These are phyloP conservation scores for Ptychochromis oligacanthus DNA, from an alignment of 2,113 vertebrate species.

Conservation along the genomic window DNA sequence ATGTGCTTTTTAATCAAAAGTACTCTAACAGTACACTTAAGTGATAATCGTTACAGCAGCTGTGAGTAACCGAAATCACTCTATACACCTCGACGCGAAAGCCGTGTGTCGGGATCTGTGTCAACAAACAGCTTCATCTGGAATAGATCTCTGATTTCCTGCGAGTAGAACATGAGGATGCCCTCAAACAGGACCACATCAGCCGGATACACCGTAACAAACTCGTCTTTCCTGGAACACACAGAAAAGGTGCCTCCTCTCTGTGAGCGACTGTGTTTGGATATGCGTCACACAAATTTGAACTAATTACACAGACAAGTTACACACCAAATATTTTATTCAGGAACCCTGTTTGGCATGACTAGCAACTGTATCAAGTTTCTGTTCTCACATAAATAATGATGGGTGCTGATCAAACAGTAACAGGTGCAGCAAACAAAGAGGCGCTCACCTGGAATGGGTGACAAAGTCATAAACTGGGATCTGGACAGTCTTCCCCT, in stretches of 20 bases:
- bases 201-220: slow-evolving; percentile 91
- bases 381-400: neutral
- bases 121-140: slow-evolving; percentile 99
- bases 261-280: neutral
- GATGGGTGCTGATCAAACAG: neutral
- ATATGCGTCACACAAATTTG: neutral
- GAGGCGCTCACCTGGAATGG: slow-evolving; percentile 89
- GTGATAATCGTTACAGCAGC: neutral
- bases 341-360: neutral
- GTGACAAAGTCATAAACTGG: slow-evolving; percentile 97
- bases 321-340: neutral
- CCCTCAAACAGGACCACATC: slow-evolving; percentile 97
- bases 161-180: slow-evolving; percentile 96
- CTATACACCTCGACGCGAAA: slow-evolving; percentile 92
- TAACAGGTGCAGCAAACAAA: neutral
- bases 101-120: slow-evolving; percentile 93
- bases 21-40: neutral
- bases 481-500: slow-evolving; percentile 93
- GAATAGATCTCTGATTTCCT: slow-evolving; percentile 95
- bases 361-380: neutral
- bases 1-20: slow-evolving; percentile 1
- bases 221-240: slow-evolving; percentile 90
- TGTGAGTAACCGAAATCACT: neutral
- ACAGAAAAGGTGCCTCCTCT: neutral
- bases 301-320: neutral